phyloP scores from a whole-genome alignment of 2,888 invertebrate genomes.

The Scrobipalpa costella region DNA sequence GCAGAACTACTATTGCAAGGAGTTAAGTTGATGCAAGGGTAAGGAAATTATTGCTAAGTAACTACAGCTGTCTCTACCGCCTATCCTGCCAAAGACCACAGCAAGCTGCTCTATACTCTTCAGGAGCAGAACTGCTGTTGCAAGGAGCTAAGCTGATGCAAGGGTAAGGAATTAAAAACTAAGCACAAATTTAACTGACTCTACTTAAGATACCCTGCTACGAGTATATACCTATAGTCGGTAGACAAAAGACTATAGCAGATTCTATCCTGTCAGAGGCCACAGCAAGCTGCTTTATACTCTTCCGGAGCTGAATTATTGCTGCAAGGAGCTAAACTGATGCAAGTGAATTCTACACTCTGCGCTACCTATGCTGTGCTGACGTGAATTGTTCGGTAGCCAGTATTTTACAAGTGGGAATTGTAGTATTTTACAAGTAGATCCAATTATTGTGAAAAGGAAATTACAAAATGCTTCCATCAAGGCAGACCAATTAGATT shows the following conservation, averaged over 20 bases:
- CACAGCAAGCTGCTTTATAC: constrained; percentile 87
- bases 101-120: constrained; percentile 87
- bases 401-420: no score
- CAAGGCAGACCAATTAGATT: no score
- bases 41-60: constrained; percentile 33
- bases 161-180: constrained; percentile 33
- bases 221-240: constrained; percentile 52
- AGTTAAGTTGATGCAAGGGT: constrained; percentile 85
- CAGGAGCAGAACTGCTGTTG: constrained; percentile 88
- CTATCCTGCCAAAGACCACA: constrained; percentile 84
- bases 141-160: constrained; percentile 85
- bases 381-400: no score
- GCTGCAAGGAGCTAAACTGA: constrained; percentile 85
- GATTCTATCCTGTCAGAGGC: constrained; percentile 89
- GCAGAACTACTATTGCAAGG: constrained; percentile 88
- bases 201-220: no score
- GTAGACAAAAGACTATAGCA: no score
- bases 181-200: neutral
- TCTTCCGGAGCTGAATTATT: constrained; percentile 89
- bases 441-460: no score
- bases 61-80: neutral
- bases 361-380: neutral
- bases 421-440: no score
- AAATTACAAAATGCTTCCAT: no score
- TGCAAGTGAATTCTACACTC: constrained; percentile 78